Conservation (phyloP, 2,797 vertebrate species). For the Podargus strigoides region DNA sequence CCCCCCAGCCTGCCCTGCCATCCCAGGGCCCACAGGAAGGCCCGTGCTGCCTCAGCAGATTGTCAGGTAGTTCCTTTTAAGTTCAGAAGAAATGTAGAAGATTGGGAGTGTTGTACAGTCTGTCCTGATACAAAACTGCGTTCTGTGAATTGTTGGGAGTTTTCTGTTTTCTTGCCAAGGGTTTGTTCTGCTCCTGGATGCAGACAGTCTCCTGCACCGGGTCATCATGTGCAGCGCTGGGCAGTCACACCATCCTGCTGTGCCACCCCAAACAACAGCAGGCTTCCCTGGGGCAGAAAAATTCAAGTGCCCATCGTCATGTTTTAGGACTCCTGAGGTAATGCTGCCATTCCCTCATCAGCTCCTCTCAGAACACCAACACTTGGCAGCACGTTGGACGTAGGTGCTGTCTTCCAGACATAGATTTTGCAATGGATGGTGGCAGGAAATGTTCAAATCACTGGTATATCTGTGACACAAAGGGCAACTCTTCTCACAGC, state of each 20-base stretch:
- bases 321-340: background rate
- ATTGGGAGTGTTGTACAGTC: background rate
- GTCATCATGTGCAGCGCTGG: rapidly evolving
- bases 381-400: background rate
- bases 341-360: background rate
- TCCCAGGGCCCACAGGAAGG: background rate
- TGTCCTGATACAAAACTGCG: background rate
- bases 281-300: background rate
- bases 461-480: rapidly evolving
- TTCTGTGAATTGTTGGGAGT: background rate
- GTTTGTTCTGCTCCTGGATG: background rate
- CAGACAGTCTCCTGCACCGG: rapidly evolving
- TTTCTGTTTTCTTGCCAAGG: background rate
- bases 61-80: background rate
- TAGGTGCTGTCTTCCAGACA: background rate
- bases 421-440: background rate
- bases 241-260: rapidly evolving
- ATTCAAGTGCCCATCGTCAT: background rate
- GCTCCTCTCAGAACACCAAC: background rate
- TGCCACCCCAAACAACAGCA: rapidly evolving
- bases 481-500: background rate
- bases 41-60: background rate
- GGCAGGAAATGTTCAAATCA: background rate
- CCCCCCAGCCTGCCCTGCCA: too few species aligned
- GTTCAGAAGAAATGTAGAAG: background rate